Evolutionary conservation across 2,888 invertebrate genomes (phyloP), one percentile per base, ranked within the genome.

Genomic region (Euproctis similis): DNA sequence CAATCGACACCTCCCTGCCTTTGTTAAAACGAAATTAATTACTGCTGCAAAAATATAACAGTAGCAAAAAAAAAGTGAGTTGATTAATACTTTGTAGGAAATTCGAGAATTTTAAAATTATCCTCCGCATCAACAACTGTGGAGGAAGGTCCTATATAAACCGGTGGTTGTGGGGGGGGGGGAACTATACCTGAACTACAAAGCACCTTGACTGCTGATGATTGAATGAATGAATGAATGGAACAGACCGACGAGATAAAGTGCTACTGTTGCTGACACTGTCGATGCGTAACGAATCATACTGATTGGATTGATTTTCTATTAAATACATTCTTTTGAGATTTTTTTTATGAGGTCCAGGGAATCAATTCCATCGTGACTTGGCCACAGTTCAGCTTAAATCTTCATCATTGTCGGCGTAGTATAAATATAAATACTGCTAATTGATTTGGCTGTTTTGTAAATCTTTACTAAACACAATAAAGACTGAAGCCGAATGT

Each of bases 21-120:
- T 69, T 65, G 69, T 68, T 70, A 69, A 63, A 61, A 58, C 56
- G 49, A 66, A 68, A 75, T 74, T 81, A 81, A 81, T 82, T 78
- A 74, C 66, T 63, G 55, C 42, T 51, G 56, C 63, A 53, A 67
- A 69, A 68, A 65, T 58, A 53, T 37, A 51, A n/a, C n/a, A n/a
- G n/a, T n/a, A n/a, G n/a, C n/a, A n/a, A 49, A 58, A 62, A 67
- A 71, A 73, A 71, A 65, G 53, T 48, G 49, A 47, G 66, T 62
- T 66, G 60, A 70, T 71, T 73, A 68, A 67, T 74, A 71, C 66
- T 74, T 73, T 55, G 53, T 37, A 52, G 53, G 73, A 55, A 78
- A 84, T 70, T 63, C 53, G 80, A 82, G 76, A 82, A 63, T 68
- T 61, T 78, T n/a, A n/a, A n/a, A n/a, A n/a, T n/a, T n/a, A n/a